Conservation (phyloP, 2,113 vertebrate species). For the Telmatochromis sp. region DNA sequence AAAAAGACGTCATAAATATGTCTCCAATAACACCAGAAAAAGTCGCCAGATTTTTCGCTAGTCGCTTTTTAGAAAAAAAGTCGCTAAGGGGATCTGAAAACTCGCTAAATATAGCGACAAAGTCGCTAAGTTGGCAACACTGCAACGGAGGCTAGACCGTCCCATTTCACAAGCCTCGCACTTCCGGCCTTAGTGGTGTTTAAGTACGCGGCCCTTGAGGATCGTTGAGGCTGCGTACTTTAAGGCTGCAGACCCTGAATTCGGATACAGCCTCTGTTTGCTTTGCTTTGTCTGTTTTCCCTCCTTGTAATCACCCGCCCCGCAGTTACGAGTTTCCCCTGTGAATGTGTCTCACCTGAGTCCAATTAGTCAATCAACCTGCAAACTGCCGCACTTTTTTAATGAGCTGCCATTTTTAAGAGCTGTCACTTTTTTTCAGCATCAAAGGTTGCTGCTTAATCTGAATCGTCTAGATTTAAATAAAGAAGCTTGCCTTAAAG, state of each 20-base stretch:
- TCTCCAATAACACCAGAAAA: too few species aligned
- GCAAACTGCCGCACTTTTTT: rapidly evolving
- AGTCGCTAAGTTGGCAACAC: too few species aligned
- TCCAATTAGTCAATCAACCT: neutral
- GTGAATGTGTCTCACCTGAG: neutral
- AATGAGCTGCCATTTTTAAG: neutral
- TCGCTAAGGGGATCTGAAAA: too few species aligned
- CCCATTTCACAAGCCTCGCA: too few species aligned
- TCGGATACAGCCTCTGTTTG: rapidly evolving
- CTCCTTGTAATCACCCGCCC: neutral
- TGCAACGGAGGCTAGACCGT: too few species aligned
- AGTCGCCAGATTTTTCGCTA: too few species aligned
- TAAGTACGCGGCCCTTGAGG: rapidly evolving
- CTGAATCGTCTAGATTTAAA: neutral
- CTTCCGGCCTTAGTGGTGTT: too few species aligned
- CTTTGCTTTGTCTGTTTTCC: neutral
- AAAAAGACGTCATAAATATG: too few species aligned
- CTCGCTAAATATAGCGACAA: too few species aligned
- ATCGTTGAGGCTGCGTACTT: too few species aligned
- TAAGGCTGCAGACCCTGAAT: too few species aligned
- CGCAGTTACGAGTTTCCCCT: neutral
- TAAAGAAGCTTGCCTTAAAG: neutral
- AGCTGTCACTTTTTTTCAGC: neutral
- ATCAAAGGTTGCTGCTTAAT: neutral
- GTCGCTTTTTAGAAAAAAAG: too few species aligned